Evolutionary conservation across 2,797 vertebrate genomes (phyloP).

Genomic region (Orestias chungarensis): DNA sequence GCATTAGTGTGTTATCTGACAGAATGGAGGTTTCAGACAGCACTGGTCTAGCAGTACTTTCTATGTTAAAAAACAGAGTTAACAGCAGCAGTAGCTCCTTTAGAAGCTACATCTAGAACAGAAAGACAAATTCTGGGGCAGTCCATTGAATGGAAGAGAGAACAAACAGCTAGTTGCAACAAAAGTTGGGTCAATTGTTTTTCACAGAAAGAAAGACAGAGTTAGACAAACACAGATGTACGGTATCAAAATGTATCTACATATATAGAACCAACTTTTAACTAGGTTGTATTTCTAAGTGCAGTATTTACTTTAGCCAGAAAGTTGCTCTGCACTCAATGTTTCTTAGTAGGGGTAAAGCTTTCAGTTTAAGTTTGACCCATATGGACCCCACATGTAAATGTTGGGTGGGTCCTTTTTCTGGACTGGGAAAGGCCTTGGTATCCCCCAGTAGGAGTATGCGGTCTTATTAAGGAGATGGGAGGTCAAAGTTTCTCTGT

Average conservation of each 20-base stretch:
- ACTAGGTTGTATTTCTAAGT: not conserved
- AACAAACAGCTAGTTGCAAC: too few species aligned
- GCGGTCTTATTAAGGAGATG: not conserved
- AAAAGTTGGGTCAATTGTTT: too few species aligned
- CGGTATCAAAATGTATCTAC: too few species aligned
- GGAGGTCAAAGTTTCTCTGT: not conserved
- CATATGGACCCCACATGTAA: conserved; percentile 14
- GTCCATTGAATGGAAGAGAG: too few species aligned
- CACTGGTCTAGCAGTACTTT: too few species aligned
- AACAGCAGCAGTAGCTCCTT: not conserved
- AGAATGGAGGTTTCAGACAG: too few species aligned
- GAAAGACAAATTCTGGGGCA: too few species aligned
- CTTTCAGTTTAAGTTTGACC: not conserved
- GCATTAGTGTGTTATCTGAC: too few species aligned
- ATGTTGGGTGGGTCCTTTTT: not conserved
- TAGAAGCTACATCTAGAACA: not conserved
- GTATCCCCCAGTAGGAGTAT: conserved; percentile 2
- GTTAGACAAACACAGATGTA: too few species aligned
- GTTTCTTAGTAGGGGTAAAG: too few species aligned
- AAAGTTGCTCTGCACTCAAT: not conserved
- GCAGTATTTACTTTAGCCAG: not conserved
- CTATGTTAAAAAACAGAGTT: too few species aligned
- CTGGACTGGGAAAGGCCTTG: not conserved
- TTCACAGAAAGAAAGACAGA: not conserved
- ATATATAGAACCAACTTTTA: too few species aligned